phyloP scores from a whole-genome alignment of 2,797 vertebrate genomes.

The Cyprinodon diabolis region DNA sequence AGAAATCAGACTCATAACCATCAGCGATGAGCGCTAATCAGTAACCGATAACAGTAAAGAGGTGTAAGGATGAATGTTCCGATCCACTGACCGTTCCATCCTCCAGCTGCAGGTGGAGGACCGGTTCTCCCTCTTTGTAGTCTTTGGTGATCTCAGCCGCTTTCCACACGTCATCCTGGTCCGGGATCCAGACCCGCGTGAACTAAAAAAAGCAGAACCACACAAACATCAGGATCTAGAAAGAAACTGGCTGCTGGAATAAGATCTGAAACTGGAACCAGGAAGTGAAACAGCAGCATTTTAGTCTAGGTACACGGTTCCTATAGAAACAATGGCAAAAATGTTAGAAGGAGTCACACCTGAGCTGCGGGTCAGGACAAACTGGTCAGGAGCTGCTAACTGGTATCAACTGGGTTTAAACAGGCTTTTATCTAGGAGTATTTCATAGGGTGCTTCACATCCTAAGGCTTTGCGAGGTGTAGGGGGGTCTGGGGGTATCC shows the following conservation, averaged over 20 bases:
- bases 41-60: no score
- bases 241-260: not conserved
- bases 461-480: no score
- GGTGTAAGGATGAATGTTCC: not conserved
- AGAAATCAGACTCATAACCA: no score
- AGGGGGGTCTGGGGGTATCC: no score
- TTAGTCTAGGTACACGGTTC: not conserved
- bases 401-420: no score
- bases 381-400: no score
- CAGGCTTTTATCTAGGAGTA: no score
- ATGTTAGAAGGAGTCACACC: not conserved
- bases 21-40: no score
- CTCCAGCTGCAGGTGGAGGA: constrained; percentile 88
- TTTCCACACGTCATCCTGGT: constrained; percentile 91
- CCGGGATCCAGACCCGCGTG: constrained; percentile 94
- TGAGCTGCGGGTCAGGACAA: not conserved
- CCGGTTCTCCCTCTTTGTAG: constrained; percentile 89
- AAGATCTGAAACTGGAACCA: not conserved
- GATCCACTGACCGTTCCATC: constrained; percentile 84
- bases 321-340: not conserved
- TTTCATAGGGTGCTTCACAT: no score
- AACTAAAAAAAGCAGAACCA: constrained; percentile 72
- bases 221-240: not conserved
- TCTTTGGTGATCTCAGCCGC: constrained; percentile 90
- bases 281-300: not conserved